Evolutionary conservation across 2,113 vertebrate genomes (phyloP).

Genomic region (Arvicanthis niloticus): DNA sequence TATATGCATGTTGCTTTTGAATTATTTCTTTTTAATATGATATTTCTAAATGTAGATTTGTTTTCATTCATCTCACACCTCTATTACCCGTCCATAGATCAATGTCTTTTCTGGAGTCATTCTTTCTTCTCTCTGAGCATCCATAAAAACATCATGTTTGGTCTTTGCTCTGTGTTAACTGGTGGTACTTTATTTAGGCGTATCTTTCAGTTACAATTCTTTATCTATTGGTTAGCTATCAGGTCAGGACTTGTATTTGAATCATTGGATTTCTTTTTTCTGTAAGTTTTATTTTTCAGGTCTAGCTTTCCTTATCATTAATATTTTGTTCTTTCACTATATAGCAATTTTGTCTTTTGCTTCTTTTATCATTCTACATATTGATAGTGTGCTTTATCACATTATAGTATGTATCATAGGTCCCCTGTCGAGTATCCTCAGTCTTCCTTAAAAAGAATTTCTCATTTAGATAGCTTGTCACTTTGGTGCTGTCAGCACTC

Average conservation of each 20-base stretch:
- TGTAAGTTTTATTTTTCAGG: not conserved
- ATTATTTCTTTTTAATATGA: not conserved
- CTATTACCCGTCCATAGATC: not conserved
- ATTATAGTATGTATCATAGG: not conserved
- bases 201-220: not conserved
- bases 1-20: not conserved
- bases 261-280: not conserved
- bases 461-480: not conserved
- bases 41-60: not conserved
- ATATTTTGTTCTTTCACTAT: not conserved
- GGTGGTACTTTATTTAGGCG: not conserved
- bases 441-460: not conserved
- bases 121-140: not conserved
- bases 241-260: not conserved
- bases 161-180: not conserved
- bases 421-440: not conserved
- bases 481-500: not conserved
- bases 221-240: not conserved
- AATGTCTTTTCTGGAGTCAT: not conserved
- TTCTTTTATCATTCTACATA: not conserved
- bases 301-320: not conserved
- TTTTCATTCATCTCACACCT: not conserved
- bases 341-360: not conserved
- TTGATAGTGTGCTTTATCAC: not conserved
- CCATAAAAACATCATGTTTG: not conserved